Evolutionary conservation across 1,140 invertebrate species (phyloP).

Genomic region (Hesperophylax magnus): DNA sequence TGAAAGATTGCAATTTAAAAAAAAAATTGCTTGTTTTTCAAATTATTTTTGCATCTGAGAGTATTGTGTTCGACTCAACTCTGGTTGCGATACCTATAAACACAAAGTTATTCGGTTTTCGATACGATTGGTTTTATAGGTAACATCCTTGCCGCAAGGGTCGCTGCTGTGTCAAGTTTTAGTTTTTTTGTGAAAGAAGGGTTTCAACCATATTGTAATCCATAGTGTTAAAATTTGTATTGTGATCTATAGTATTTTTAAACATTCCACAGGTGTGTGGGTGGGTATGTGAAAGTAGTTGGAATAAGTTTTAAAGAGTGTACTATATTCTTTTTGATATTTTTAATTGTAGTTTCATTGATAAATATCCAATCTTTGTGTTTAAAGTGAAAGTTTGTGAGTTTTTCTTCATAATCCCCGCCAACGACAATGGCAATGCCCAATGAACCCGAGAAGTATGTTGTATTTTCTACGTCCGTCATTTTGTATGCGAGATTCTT

Average conservation of each 20-base stretch:
- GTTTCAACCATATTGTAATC: no score
- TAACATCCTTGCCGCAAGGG: no score
- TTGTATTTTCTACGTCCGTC: neutral
- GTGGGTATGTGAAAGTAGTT: constrained; percentile 44
- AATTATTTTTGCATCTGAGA: no score
- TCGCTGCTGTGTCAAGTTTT: no score
- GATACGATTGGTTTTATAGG: no score
- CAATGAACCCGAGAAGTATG: constrained; percentile 7
- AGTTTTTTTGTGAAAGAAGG: no score
- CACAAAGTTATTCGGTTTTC: no score
- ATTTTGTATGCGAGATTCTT: constrained; percentile 20
- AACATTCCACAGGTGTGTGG: constrained; percentile 49
- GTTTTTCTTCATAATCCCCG: neutral
- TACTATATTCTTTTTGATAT: constrained; percentile 16
- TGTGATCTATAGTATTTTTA: neutral
- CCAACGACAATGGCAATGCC: constrained; percentile 2
- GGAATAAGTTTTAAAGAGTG: constrained; percentile 26
- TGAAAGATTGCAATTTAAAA: no score
- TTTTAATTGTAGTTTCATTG: constrained; percentile 23
- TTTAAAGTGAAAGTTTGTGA: constrained; percentile 18
- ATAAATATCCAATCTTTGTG: constrained; percentile 22
- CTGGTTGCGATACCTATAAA: no score
- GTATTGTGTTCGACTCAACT: no score
- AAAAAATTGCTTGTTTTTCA: no score
- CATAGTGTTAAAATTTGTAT: no score